Evolutionary conservation across 2,888 invertebrate species (phyloP).

Genomic region (Latrodectus elegans): DNA sequence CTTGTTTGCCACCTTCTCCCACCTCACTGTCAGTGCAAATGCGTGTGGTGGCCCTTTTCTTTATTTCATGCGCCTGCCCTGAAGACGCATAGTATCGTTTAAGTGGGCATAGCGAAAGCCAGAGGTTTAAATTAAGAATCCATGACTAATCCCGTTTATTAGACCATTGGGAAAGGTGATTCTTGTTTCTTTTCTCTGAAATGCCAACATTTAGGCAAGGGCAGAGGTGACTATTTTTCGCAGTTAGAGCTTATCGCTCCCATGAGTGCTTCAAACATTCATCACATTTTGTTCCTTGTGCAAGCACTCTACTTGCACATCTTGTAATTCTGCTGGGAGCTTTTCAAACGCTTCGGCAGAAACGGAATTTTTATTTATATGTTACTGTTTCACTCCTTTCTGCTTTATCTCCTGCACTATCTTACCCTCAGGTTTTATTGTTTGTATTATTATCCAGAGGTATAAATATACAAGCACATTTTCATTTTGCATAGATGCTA

Average conservation of each 20-base stretch:
- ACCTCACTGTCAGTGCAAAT: not conserved
- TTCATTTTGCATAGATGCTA: too few relatives aligned
- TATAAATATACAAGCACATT: too few relatives aligned
- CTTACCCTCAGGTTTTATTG: too few relatives aligned
- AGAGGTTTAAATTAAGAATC: constrained; percentile 63
- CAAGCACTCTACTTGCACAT: constrained; percentile 25
- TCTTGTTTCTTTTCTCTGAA: not conserved
- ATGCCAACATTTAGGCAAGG: constrained; percentile 9
- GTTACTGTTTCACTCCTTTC: not conserved
- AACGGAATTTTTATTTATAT: constrained; percentile 46
- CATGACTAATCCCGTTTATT: constrained; percentile 61
- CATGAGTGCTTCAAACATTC: constrained; percentile 50
- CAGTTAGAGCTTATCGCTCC: constrained; percentile 47
- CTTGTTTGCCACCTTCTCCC: not conserved
- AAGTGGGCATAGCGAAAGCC: constrained; percentile 35
- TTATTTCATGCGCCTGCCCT: constrained; percentile 11
- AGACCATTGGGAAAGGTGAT: constrained; percentile 20
- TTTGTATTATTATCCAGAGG: too few relatives aligned
- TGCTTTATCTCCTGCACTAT: too few relatives aligned
- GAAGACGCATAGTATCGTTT: constrained; percentile 49
- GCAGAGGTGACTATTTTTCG: constrained; percentile 29
- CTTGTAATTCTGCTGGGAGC: constrained; percentile 4
- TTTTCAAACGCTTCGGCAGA: constrained; percentile 14
- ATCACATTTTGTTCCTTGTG: constrained; percentile 45
- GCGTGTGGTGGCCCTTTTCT: not conserved